Evolutionary conservation across 23 tunicate species (phyloP).

Genomic region (Clavelina lepadiformis): DNA sequence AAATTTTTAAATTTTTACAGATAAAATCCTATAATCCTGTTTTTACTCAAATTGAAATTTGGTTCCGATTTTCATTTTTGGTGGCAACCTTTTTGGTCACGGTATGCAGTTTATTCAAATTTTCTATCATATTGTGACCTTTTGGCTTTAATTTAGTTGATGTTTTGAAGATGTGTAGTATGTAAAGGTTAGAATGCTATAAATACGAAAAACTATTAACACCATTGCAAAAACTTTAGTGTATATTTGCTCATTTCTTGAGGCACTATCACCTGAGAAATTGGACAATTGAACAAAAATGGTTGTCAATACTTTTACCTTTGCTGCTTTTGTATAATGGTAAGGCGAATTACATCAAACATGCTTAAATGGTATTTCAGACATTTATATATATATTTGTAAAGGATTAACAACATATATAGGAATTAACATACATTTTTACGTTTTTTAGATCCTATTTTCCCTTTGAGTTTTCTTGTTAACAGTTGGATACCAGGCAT

Average conservation of each 20-base stretch:
- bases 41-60: conserved; percentile 87
- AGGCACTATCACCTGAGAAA: conserved; percentile 71
- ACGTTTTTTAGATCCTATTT: conserved; percentile 64
- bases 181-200: too few species aligned
- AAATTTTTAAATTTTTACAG: too few species aligned
- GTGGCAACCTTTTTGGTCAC: conserved; percentile 76
- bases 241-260: neutral
- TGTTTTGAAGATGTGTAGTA: too few species aligned
- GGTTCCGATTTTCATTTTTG: conserved; percentile 83
- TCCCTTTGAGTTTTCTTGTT: conserved; percentile 67
- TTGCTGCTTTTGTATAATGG: conserved; percentile 74
- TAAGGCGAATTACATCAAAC: conserved; percentile 2
- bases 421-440: too few species aligned
- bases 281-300: conserved; percentile 94
- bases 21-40: conserved; percentile 76
- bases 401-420: too few species aligned
- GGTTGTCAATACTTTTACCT: conserved; percentile 79
- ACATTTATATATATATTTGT: too few species aligned
- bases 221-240: too few species aligned
- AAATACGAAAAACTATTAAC: too few species aligned
- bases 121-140: neutral
- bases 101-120: conserved; percentile 27
- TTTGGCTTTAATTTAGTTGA: too few species aligned
- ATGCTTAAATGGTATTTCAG: too few species aligned
- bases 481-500: conserved; percentile 87